phyloP scores from a whole-genome alignment of 1,140 invertebrate genomes.

The Sinonovacula constricta region DNA sequence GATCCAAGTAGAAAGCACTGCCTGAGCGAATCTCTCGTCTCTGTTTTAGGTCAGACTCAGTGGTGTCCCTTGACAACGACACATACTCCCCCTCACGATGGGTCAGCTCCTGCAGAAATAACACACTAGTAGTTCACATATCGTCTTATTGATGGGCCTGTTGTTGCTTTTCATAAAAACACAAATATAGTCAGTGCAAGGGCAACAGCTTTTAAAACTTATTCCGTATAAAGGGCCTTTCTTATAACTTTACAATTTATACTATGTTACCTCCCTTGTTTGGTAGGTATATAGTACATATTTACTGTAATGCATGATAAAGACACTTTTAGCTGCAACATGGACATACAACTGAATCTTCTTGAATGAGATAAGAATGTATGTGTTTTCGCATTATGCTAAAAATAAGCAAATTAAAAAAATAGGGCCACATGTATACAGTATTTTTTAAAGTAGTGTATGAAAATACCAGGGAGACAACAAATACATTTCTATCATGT shows the following conservation, averaged over 20 bases:
- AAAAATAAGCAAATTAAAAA: no score
- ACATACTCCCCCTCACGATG: slow-evolving; percentile 95
- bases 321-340: no score
- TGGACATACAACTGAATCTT: no score
- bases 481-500: no score
- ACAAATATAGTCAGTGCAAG: not conserved
- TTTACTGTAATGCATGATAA: no score
- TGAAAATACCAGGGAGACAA: no score
- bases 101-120: slow-evolving; percentile 84
- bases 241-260: not conserved
- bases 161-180: not conserved
- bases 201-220: not conserved
- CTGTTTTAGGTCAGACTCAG: slow-evolving; percentile 97
- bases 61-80: slow-evolving; percentile 95
- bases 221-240: not conserved
- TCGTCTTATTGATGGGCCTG: not conserved
- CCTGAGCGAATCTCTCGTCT: slow-evolving; percentile 92
- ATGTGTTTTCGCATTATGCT: no score
- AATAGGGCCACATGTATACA: no score
- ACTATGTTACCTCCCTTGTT: no score
- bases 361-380: no score
- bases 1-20: slow-evolving; percentile 95
- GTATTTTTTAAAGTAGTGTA: no score
- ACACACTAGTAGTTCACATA: not conserved
- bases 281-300: no score